phyloP scores from a whole-genome alignment of 2,888 invertebrate genomes.

The Hirtodrosophila alboralis region DNA sequence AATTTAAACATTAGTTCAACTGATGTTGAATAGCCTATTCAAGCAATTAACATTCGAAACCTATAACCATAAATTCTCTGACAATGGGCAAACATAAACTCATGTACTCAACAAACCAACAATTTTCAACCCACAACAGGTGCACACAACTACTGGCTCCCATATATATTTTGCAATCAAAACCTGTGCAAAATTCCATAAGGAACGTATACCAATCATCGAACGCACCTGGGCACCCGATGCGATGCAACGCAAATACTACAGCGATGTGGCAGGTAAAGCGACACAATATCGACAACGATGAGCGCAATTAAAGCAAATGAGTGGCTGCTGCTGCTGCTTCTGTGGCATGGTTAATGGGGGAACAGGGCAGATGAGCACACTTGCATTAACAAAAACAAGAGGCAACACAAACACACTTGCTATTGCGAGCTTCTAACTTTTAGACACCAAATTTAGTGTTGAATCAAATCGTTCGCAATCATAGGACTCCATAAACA shows the following conservation, averaged over 20 bases:
- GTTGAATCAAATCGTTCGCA: no score
- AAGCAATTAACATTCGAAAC: constrained; percentile 67
- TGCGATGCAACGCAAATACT: constrained; percentile 89
- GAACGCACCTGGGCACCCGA: constrained; percentile 93
- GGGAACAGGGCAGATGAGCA: constrained; percentile 3
- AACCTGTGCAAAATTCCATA: constrained; percentile 94
- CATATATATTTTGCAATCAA: constrained; percentile 90
- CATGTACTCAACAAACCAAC: constrained; percentile 21
- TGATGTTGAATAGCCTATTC: constrained; percentile 9
- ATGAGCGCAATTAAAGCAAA: constrained; percentile 71
- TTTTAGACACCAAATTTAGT: constrained; percentile 1
- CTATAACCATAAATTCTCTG: constrained; percentile 66
- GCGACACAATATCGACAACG: constrained; percentile 47
- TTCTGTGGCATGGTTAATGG: background rate
- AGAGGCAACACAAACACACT: constrained; percentile 45
- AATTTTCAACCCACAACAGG: constrained; percentile 48
- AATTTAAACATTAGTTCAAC: constrained; percentile 19
- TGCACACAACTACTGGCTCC: constrained; percentile 57
- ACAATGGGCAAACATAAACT: constrained; percentile 39
- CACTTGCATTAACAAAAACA: constrained; percentile 45
- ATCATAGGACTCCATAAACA: no score
- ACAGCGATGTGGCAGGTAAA: constrained; percentile 91
- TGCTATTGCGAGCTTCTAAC: constrained; percentile 1
- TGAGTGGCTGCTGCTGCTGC: constrained; percentile 26
- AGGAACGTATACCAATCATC: constrained; percentile 90